Evolutionary conservation across 2,888 invertebrate species (phyloP), one percentile per base, ranked within the genome.

Genomic region (Malacosoma neustria): DNA sequence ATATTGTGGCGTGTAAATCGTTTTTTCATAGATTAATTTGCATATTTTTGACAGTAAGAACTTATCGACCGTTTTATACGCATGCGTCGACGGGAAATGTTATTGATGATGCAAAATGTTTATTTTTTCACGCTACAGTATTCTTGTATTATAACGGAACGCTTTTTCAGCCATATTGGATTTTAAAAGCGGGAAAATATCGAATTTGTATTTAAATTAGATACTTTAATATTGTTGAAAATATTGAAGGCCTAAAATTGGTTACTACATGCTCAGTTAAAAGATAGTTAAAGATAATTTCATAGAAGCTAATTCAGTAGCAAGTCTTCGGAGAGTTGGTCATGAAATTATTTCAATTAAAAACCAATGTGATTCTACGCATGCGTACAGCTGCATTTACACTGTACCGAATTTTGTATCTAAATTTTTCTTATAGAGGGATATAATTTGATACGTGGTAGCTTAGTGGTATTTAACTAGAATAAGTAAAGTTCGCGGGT

Each of bases 31-130:
- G 72, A 72, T 71, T 72, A 77, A 85, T 85, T 85, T 81, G 80
- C 84, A 85, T 85, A 85, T 79, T 80, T 81, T 73, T 82, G 84
- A 82, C 84, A 79, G 75, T 22, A n/a, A n/a, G n/a, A n/a, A n/a
- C 22, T 22, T 22, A 22, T 22, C 54, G 60, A 54, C 51, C 51
- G 65, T 45, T 42, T 41, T 36, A 43, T 43, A 57, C 81, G 84
- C 84, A 82, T 84, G 84, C 82, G 79, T 65, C 57, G 22, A 29
- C 43, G 38, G 49, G 49, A 48, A 68, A 73, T 75, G 71, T 74
- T 85, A 85, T 85, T 79, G 82, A 82, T 75, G 75, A 84, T 84
- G 84, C 82, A 79, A 74, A 80, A 73, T 82, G 77, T 80, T 85
- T 82, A 79, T 74, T 75, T 70, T 72, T 72, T 71, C 67, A 60